A percentile compares a stretch with the other conserved stretches of the same genome.
Conservation (phyloP, 2,113 vertebrate species). For the Xiphophorus maculatus region DNA sequence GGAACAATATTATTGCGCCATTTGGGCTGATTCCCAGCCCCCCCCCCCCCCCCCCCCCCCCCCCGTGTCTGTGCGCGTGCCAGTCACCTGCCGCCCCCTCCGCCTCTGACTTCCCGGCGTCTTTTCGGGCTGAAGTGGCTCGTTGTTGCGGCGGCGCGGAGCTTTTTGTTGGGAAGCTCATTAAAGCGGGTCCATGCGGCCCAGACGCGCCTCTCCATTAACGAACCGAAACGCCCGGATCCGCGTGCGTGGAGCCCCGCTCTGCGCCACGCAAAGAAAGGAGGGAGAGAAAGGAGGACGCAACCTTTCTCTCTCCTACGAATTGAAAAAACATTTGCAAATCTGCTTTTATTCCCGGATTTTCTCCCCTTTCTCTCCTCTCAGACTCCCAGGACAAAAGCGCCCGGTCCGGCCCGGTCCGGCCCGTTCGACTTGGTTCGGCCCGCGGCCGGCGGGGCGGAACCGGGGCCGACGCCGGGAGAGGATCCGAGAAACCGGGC, state of each 20-base stretch:
- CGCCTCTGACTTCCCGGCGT: constrained; percentile 61
- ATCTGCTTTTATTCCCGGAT: constrained; percentile 85
- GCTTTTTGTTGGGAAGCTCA: constrained; percentile 84
- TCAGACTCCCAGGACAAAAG: constrained; percentile 68
- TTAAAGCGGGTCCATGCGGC: constrained; percentile 88
- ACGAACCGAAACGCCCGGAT: constrained; percentile 23
- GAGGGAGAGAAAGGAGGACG: background rate
- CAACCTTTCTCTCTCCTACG: constrained; percentile 84
- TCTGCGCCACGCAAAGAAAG: constrained; percentile 9
- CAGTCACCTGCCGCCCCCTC: constrained; percentile 85
- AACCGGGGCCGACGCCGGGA: background rate
- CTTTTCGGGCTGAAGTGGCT: constrained; percentile 55
- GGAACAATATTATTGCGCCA: constrained; percentile 54
- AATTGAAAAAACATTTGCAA: constrained; percentile 86
- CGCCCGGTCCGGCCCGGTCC: constrained; percentile 80
- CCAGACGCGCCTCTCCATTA: constrained; percentile 75
- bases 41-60: constrained; percentile 15
- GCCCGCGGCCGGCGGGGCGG: constrained; percentile 32
- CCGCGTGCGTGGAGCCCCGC: constrained; percentile 22
- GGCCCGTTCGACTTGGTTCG: constrained; percentile 48
- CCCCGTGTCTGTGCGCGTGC: constrained; percentile 84
- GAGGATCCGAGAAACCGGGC: background rate
- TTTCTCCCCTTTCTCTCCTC: constrained; percentile 78
- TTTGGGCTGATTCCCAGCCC: constrained; percentile 58
- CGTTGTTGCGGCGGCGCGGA: constrained; percentile 77